Conservation (phyloP, 2,888 invertebrate species). For the Anarsia innoxiella region DNA sequence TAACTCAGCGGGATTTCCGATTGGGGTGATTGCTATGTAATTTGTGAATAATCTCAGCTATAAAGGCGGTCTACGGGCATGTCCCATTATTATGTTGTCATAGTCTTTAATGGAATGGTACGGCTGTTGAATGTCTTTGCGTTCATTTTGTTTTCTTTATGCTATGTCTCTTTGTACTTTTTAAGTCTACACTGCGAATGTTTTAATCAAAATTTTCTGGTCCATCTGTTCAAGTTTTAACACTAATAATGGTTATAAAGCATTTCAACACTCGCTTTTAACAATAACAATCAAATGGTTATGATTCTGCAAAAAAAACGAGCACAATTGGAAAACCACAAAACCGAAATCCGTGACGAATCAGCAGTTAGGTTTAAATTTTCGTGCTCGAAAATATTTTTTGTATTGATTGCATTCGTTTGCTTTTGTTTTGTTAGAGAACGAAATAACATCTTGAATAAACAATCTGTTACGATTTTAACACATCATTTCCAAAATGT, state of each 20-base stretch:
- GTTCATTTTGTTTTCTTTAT: slow-evolving; percentile 25
- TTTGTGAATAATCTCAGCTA: slow-evolving; percentile 57
- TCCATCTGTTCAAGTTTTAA: slow-evolving; percentile 2
- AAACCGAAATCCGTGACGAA: slow-evolving; percentile 36
- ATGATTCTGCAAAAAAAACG: slow-evolving; percentile 15
- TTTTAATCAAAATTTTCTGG: background rate
- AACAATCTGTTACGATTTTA: slow-evolving; percentile 68
- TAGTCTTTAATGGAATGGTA: slow-evolving; percentile 41
- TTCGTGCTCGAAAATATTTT: slow-evolving; percentile 34
- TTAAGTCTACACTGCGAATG: background rate
- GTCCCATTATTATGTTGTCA: slow-evolving; percentile 60
- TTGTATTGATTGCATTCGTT: no score
- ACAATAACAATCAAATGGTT: slow-evolving; percentile 7
- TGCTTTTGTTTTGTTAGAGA: slow-evolving; percentile 40
- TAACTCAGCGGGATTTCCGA: slow-evolving; percentile 54
- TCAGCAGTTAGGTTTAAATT: slow-evolving; percentile 38
- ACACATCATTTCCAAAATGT: slow-evolving; percentile 67
- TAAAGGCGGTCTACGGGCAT: slow-evolving; percentile 35
- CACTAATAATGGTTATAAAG: slow-evolving; percentile 5
- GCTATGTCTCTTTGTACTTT: slow-evolving; percentile 19
- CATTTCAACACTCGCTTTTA: background rate
- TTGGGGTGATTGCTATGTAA: slow-evolving; percentile 53
- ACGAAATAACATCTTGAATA: slow-evolving; percentile 34
- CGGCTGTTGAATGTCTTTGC: slow-evolving; percentile 23
- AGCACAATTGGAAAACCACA: slow-evolving; percentile 24